phyloP scores from a whole-genome alignment of 2,888 invertebrate genomes.

The Sarcophaga caerulescens region DNA sequence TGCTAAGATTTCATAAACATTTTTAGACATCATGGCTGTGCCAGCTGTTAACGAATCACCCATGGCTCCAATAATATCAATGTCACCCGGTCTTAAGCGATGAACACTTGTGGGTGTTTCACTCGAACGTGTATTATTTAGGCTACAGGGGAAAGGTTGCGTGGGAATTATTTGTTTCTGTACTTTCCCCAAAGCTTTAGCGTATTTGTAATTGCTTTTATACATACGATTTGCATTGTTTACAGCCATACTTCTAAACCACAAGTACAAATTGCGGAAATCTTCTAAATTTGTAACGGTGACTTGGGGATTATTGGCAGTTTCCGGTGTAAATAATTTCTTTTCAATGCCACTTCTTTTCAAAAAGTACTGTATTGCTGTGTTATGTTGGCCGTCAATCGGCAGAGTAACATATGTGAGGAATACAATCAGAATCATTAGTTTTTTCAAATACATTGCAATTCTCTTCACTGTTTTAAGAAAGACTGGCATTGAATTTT shows the following conservation, averaged over 20 bases:
- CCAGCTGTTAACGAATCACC: conserved; percentile 85
- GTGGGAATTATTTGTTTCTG: conserved; percentile 72
- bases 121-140: conserved; percentile 75
- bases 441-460: too few relatives aligned
- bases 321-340: too few relatives aligned
- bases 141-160: conserved; percentile 79
- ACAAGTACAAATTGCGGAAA: conserved; percentile 70
- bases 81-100: conserved; percentile 83
- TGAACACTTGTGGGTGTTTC: conserved; percentile 82
- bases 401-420: too few relatives aligned
- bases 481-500: too few relatives aligned
- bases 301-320: too few relatives aligned
- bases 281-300: conserved; percentile 70
- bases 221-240: conserved; percentile 69
- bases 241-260: conserved; percentile 55
- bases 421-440: too few relatives aligned
- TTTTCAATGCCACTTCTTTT: too few relatives aligned
- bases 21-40: conserved; percentile 82
- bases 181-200: conserved; percentile 72
- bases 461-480: too few relatives aligned
- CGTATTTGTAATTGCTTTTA: conserved; percentile 59
- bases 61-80: conserved; percentile 83
- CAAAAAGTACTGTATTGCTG: too few relatives aligned
- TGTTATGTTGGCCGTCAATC: too few relatives aligned
- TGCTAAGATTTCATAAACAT: conserved; percentile 79